phyloP scores from a whole-genome alignment of 2,888 invertebrate genomes.

The Drepanosiphum platanoidis region DNA sequence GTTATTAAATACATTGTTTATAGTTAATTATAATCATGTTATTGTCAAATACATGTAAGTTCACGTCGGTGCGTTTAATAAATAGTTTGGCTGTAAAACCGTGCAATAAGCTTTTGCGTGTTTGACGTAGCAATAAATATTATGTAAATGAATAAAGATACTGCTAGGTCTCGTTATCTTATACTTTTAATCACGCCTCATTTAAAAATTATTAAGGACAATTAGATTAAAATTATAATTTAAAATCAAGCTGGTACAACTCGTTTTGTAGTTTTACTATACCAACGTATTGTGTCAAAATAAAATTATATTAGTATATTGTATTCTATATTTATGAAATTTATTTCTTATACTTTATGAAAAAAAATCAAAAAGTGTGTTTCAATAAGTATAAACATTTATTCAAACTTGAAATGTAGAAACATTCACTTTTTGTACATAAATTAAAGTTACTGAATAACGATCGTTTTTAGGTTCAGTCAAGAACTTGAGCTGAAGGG shows the following conservation, averaged over 20 bases:
- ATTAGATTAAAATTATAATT: background rate
- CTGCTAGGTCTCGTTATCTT: background rate
- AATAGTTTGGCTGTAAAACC: background rate
- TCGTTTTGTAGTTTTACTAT: background rate
- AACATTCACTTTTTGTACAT: no score
- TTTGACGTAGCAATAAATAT: constrained; percentile 26
- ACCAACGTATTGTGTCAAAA: no score
- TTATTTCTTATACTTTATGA: no score
- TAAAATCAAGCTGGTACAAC: background rate
- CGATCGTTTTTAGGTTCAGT: no score
- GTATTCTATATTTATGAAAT: no score
- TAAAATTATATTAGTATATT: no score
- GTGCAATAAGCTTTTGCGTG: constrained; percentile 9
- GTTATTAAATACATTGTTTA: constrained; percentile 19
- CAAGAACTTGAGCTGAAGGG: no score
- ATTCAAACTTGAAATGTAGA: no score
- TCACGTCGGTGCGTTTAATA: constrained; percentile 7
- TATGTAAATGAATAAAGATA: constrained; percentile 20
- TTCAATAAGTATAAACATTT: no score
- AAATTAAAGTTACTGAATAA: no score
- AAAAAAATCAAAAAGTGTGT: no score
- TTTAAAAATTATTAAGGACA: constrained; percentile 26
- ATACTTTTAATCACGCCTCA: background rate
- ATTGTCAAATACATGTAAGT: background rate
- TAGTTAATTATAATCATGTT: constrained; percentile 15